Base-by-base conservation (phyloP, 1,140 invertebrate genomes). In the Drosophila micromelanica region DNA sequence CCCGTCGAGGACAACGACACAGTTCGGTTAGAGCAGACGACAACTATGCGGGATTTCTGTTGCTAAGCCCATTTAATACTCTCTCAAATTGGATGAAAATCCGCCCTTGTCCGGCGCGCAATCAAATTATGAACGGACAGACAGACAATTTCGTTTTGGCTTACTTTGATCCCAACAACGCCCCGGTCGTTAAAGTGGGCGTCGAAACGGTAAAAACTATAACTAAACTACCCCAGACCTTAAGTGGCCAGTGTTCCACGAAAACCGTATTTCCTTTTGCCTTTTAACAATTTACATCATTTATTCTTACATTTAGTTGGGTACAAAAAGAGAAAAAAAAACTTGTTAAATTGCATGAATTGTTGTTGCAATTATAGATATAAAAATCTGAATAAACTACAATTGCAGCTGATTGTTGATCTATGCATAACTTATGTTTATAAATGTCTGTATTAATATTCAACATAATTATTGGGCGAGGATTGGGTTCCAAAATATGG, bases 171-270 rank as follows among this genome's bases (percentile, higher is more conserved):
- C 57, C 13, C 3, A 6, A 15, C 3, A 23, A 27, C 51, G 8
- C 32, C 32, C 43, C 48, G 40, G 35, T 65, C 76, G 74, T 79
- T 80, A 76, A 84, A 85, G 42, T 64, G 52, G 72, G 54, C 67
- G 56, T 42, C 45, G 5, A 59, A 59, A 59, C 5, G 32, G 23
- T 23, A 12, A 5, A 12, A 49, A 49, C 48, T 13, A 49, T 32
- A 8, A 23, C 20, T n/a, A 20, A 20, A 17, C 43, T 27, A 27
- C 27, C 27, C 27, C 38, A 5, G 4, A 40, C 20, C 20, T 23
- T 23, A 23, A 23, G 20, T 23, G 2, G 20, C 3, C 20, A 23
- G 20, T 23, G 20, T 23, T 23, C 3, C 3, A 23, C 20, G 20
- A 23, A 23, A 2, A 23, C n/a, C n/a, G n/a, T 23, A 23, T 23